phyloP scores from a whole-genome alignment of 2,888 invertebrate genomes.

The Drosophila demipolita region DNA sequence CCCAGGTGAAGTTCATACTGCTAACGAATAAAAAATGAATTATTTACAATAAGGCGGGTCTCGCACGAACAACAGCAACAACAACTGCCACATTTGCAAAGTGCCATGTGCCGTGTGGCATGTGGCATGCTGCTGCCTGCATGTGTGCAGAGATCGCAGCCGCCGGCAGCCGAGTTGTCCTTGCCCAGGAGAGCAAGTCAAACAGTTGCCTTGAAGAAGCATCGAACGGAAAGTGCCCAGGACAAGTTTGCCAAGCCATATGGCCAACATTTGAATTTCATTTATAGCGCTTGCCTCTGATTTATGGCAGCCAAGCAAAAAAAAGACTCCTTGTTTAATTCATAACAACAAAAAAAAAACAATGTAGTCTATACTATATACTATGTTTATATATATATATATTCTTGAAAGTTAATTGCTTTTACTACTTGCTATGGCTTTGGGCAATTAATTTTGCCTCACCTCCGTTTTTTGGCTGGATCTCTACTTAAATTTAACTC shows the following conservation, averaged over 20 bases:
- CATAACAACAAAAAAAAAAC: constrained; percentile 27
- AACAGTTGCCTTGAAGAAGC: constrained; percentile 15
- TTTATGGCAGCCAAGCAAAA: constrained; percentile 48
- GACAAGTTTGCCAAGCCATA: constrained; percentile 49
- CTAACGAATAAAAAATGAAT: constrained; percentile 57
- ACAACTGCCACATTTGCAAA: constrained; percentile 18
- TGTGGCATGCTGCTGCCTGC: constrained; percentile 18
- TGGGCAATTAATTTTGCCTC: constrained; percentile 39
- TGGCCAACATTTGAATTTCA: constrained; percentile 56
- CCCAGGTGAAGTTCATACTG: constrained; percentile 55
- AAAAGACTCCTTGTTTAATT: constrained; percentile 29
- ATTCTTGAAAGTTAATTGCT: constrained; percentile 56
- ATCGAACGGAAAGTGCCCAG: constrained; percentile 29
- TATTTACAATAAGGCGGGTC: constrained; percentile 42
- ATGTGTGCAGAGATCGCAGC: constrained; percentile 23
- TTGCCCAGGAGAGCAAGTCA: constrained; percentile 15
- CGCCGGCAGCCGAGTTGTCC: constrained; percentile 16
- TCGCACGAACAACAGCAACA: constrained; percentile 9
- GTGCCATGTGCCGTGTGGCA: constrained; percentile 21
- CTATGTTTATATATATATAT: background rate
- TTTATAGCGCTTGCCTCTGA: constrained; percentile 36
- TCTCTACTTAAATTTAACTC: constrained; percentile 22
- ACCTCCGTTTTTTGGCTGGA: constrained; percentile 6
- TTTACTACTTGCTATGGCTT: constrained; percentile 35
- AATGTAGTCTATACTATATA: constrained; percentile 6